Base-by-base conservation (phyloP, 2,113 vertebrate genomes). In the Serinus canaria region DNA sequence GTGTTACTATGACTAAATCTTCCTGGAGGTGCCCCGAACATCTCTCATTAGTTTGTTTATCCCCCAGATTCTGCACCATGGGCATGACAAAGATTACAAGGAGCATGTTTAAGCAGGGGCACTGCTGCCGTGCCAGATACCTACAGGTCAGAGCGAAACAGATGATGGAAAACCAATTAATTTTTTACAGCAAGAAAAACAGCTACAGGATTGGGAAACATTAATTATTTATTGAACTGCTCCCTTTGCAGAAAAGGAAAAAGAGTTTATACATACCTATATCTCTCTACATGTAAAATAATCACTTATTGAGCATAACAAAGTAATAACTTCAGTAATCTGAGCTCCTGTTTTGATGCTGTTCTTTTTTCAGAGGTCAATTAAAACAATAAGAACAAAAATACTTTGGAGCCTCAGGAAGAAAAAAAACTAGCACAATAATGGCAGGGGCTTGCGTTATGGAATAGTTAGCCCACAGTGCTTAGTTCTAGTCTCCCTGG, bases 141-240 rank as follows among this genome's bases (percentile, higher is more conserved):
- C 97, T 97, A 31, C 44, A 43, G 96, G 97, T 96, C 96, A 95
- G 86, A 94, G 75, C 67, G 95, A 97, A 96, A 94, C 52, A 95
- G 96, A 97, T 97, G 97, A 98, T 97, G 96, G 97, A 97, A 98
- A 97, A 92, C 96, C 97, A 98, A 98, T 98, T 98, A 98, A 97
- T 97, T 97, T 98, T 97, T 97, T 97, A 97, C 95, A 97, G 89
- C 41, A 19, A 75, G 94, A 97, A 96, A 98, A 98, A 98, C 93
- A 97, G 95, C 98, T 97, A 96, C 72, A 76, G 95, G 96, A 97
- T 97, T 97, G 97, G 96, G 96, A 97, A 95, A 92, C 95, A 96
- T 98, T 97, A 98, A 98, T 98, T 98, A 98, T 98, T 98, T 98
- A 98, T 97, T 94, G 93, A 98, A 96, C 72, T 94, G 90, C 95